Evolutionary conservation across 1,140 invertebrate genomes (phyloP).

Genomic region (Ceratitis capitata): DNA sequence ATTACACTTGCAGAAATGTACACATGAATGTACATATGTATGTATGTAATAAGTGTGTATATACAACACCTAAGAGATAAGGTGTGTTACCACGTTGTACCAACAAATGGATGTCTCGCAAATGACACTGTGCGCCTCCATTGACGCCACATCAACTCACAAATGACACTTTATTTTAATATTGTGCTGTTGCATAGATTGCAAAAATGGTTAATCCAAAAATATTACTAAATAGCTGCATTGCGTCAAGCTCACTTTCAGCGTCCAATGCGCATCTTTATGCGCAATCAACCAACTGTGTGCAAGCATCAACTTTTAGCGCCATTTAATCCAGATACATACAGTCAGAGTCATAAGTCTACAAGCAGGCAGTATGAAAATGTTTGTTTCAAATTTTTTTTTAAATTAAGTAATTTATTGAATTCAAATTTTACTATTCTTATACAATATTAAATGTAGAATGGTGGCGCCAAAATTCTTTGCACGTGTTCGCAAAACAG

Average conservation of each 20-base stretch:
- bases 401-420: no score
- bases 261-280: background rate
- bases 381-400: no score
- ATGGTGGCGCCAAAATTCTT: no score
- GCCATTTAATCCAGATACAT: background rate
- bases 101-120: background rate
- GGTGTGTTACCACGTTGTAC: no score
- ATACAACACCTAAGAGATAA: no score
- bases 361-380: no score
- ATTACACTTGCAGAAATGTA: background rate
- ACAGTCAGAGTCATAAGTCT: no score
- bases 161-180: background rate
- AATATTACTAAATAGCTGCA: background rate
- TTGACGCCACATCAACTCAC: background rate
- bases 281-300: slow-evolving; percentile 32
- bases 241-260: background rate
- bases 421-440: no score
- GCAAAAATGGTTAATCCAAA: background rate
- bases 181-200: background rate
- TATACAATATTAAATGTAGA: no score
- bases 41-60: background rate
- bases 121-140: background rate
- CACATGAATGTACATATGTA: background rate
- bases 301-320: background rate
- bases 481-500: no score